These are phyloP conservation scores for Chalcosyrphus nemorum DNA, from an alignment of 2,888 invertebrate species.

Conservation along the genomic window DNA sequence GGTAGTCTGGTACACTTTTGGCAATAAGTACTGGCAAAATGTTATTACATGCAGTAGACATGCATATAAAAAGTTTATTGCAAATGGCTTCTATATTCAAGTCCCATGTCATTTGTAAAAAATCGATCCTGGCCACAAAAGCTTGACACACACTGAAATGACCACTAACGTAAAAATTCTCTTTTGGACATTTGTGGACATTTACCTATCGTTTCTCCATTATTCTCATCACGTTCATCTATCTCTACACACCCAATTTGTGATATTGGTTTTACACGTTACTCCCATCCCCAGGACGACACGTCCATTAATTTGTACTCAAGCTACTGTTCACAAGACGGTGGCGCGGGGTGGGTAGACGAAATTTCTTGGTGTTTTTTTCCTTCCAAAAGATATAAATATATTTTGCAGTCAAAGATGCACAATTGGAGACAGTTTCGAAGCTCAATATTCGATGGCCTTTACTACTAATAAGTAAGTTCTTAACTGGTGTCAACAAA, in stretches of 20 bases:
- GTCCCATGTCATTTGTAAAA: slow-evolving; percentile 20
- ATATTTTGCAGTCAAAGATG: not conserved
- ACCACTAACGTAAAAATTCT: slow-evolving; percentile 11
- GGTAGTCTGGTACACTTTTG: too few relatives aligned
- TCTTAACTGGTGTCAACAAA: not conserved
- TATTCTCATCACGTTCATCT: slow-evolving; percentile 72
- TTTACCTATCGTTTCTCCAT: slow-evolving; percentile 47
- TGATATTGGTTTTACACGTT: slow-evolving; percentile 65
- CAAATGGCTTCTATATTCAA: not conserved
- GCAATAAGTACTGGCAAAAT: too few relatives aligned
- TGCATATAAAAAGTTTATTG: too few relatives aligned
- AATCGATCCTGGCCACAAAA: slow-evolving; percentile 40
- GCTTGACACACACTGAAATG: slow-evolving; percentile 21
- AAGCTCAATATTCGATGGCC: not conserved
- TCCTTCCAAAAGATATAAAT: not conserved
- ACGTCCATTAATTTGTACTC: slow-evolving; percentile 43
- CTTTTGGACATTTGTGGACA: slow-evolving; percentile 26
- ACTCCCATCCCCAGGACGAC: slow-evolving; percentile 8
- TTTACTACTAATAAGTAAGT: not conserved
- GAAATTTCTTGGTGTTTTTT: not conserved
- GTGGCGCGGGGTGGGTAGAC: slow-evolving; percentile 5
- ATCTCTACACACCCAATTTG: slow-evolving; percentile 71
- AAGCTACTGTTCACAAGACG: slow-evolving; percentile 33
- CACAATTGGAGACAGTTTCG: not conserved
- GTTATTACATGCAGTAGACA: too few relatives aligned